Evolutionary conservation across 2,113 vertebrate genomes (phyloP).

Genomic region (Sisor rabdophorus): DNA sequence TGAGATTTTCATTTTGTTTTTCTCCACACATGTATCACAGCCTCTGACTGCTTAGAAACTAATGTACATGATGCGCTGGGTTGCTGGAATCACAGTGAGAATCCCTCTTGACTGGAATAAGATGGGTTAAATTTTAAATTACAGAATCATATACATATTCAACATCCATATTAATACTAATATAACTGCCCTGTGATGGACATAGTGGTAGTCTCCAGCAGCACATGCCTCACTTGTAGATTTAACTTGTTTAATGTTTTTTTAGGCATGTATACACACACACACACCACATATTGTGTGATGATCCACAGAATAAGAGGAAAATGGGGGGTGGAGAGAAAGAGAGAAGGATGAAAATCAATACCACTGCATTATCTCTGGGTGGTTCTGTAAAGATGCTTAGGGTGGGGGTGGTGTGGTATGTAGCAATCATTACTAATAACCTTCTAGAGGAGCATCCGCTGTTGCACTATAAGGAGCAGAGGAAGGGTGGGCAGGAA

Average conservation of each 20-base stretch:
- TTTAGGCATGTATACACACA: not conserved
- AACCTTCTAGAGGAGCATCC: slow-evolving; percentile 19
- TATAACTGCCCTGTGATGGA: too few relatives aligned
- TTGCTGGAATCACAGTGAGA: not conserved
- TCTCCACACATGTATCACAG: not conserved
- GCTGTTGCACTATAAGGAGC: slow-evolving; percentile 2
- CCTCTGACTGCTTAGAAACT: not conserved
- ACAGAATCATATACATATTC: too few relatives aligned
- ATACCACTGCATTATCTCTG: slow-evolving; percentile 45
- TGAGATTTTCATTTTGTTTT: not conserved
- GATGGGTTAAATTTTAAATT: not conserved
- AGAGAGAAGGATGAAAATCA: slow-evolving; percentile 15
- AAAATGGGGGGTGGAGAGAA: not conserved
- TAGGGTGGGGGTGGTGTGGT: slow-evolving; percentile 18
- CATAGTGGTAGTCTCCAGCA: too few relatives aligned
- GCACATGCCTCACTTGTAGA: too few relatives aligned
- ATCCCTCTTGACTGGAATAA: not conserved
- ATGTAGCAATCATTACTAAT: slow-evolving; percentile 32
- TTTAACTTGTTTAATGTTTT: too few relatives aligned
- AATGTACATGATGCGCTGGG: not conserved
- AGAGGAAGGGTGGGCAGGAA: slow-evolving; percentile 1
- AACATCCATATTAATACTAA: not conserved
- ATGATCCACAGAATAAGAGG: not conserved
- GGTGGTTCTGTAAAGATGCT: slow-evolving; percentile 29
- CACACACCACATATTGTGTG: not conserved